Conservation (phyloP, 2,113 vertebrate species). For the Haplotaxodon microlepis region DNA sequence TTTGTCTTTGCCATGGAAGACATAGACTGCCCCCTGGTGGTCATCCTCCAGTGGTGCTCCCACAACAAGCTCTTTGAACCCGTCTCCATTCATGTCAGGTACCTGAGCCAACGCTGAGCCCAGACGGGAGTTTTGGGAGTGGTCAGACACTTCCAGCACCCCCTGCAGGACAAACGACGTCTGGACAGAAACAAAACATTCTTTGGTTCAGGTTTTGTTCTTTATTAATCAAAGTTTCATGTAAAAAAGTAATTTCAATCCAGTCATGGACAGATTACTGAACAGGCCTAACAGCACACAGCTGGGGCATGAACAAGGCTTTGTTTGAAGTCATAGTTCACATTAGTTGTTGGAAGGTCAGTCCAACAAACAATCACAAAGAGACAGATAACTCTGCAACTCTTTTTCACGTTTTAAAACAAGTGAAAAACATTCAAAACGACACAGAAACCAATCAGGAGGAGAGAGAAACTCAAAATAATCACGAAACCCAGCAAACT, state of each 20-base stretch:
- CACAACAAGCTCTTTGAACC: conserved; percentile 83
- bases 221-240: neutral
- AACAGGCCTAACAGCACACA: neutral
- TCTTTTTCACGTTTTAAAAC: neutral
- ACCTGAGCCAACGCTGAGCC: conserved; percentile 82
- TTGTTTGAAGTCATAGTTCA: neutral
- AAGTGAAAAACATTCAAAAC: neutral
- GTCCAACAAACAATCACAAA: neutral
- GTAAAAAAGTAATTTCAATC: neutral
- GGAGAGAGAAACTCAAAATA: neutral
- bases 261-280: neutral
- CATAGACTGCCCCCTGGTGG: conserved; percentile 84
- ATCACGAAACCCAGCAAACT: neutral
- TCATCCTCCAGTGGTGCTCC: conserved; percentile 88
- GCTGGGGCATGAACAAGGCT: neutral
- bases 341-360: neutral
- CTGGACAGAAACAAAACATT: conserved; percentile 45
- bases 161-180: conserved; percentile 70
- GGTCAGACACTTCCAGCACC: conserved; percentile 66
- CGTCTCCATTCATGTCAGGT: conserved; percentile 90
- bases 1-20: conserved; percentile 78
- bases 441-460: neutral
- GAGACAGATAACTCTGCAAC: neutral
- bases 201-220: neutral
- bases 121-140: conserved; percentile 84